phyloP scores from a whole-genome alignment of 2,797 vertebrate species.

The Enteromius argenteus region DNA sequence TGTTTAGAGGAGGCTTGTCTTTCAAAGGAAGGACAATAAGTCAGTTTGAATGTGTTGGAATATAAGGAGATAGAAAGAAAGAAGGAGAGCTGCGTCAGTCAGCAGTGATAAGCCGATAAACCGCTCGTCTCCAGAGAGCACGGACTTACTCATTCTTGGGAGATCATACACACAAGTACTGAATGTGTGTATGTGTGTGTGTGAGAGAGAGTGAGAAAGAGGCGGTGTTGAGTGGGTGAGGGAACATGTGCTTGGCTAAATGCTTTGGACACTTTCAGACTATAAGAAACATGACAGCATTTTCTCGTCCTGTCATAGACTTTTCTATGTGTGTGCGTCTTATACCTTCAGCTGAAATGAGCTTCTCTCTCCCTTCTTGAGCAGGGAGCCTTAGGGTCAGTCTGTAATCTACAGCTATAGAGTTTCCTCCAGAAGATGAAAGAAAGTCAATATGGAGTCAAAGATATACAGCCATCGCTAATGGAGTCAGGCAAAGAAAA shows the following conservation, averaged over 20 bases:
- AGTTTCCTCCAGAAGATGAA: slow-evolving; percentile 56
- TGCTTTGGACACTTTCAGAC: slow-evolving; percentile 35
- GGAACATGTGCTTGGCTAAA: slow-evolving; percentile 44
- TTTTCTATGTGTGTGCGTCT: neutral
- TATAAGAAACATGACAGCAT: slow-evolving; percentile 22
- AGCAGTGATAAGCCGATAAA: slow-evolving; percentile 49
- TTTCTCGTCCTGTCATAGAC: slow-evolving; percentile 22
- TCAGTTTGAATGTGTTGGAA: slow-evolving; percentile 18
- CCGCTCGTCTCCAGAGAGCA: slow-evolving; percentile 17
- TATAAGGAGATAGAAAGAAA: slow-evolving; percentile 1
- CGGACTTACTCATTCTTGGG: slow-evolving; percentile 30
- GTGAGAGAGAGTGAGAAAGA: neutral
- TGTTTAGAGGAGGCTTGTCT: slow-evolving; percentile 36
- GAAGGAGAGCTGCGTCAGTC: slow-evolving; percentile 1
- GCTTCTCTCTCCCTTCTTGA: slow-evolving; percentile 25
- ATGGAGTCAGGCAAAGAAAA: slow-evolving; percentile 54
- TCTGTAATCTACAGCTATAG: slow-evolving; percentile 50
- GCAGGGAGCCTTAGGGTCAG: slow-evolving; percentile 45
- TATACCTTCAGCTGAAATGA: slow-evolving; percentile 23
- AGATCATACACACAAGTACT: slow-evolving; percentile 25
- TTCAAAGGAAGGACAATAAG: slow-evolving; percentile 32
- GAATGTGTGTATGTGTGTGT: neutral
- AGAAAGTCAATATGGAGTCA: slow-evolving; percentile 60
- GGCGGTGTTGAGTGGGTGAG: slow-evolving; percentile 32
- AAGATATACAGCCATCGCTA: slow-evolving; percentile 49